Conservation (phyloP, 2,797 vertebrate genomes). For the Taeniopygia guttata region DNA sequence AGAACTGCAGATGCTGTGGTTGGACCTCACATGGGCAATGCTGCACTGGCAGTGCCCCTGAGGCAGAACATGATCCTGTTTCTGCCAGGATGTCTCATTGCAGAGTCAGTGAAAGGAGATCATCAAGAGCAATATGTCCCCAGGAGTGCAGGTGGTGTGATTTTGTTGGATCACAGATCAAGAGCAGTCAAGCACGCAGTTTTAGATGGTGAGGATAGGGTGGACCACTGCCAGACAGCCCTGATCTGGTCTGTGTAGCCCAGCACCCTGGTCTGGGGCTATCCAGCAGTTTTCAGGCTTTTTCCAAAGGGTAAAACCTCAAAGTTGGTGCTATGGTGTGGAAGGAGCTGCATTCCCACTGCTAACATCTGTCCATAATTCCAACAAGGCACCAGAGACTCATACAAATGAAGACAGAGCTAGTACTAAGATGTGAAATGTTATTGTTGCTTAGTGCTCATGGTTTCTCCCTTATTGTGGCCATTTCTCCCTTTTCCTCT, state of each 20-base stretch:
- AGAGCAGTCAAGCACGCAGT: fast-evolving
- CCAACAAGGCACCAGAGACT: not conserved
- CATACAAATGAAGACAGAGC: not conserved
- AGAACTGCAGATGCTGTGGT: not conserved
- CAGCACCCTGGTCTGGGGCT: not conserved
- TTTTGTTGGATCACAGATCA: not conserved
- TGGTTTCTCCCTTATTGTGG: not conserved
- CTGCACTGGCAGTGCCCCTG: not conserved
- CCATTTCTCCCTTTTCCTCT: not conserved
- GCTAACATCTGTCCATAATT: not conserved
- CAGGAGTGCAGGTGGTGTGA: not conserved
- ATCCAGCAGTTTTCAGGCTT: not conserved
- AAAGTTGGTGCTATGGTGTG: not conserved
- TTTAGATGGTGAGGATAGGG: not conserved
- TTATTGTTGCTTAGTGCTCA: not conserved
- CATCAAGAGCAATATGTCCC: not conserved
- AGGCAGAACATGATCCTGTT: not conserved
- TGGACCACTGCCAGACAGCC: fast-evolving
- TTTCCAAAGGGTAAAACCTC: not conserved
- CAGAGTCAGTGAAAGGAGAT: not conserved
- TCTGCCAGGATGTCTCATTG: not conserved
- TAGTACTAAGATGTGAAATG: not conserved
- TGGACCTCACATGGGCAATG: not conserved
- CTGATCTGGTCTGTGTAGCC: not conserved
- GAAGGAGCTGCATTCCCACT: not conserved